phyloP scores from a whole-genome alignment of 1,140 invertebrate species.

The Drosophila watanabei region DNA sequence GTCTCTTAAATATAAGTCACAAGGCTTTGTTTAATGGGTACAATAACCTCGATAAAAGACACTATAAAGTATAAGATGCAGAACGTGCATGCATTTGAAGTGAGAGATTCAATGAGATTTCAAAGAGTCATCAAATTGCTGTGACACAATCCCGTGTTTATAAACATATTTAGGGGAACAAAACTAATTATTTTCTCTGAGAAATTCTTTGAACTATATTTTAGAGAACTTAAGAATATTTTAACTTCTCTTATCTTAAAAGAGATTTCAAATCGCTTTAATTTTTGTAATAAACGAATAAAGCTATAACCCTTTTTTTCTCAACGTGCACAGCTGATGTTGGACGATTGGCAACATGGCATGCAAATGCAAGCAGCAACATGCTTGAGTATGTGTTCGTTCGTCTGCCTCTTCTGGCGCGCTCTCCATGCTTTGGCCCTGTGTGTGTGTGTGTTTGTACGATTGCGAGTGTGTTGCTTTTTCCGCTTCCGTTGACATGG shows the following conservation, averaged over 20 bases:
- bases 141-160: too few species aligned
- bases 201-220: too few species aligned
- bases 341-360: constrained; percentile 56
- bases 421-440: not conserved
- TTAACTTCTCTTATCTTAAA: not conserved
- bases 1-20: not conserved
- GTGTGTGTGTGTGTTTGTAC: constrained; percentile 21
- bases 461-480: constrained; percentile 70
- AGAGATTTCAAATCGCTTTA: not conserved
- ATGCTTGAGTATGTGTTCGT: constrained; percentile 49
- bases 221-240: not conserved
- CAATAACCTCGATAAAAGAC: not conserved
- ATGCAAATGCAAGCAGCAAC: constrained; percentile 73
- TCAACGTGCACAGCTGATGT: not conserved
- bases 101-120: not conserved
- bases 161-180: too few species aligned
- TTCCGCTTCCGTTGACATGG: constrained; percentile 84
- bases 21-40: not conserved
- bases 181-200: not conserved
- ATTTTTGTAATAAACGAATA: not conserved
- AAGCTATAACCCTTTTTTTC: not conserved
- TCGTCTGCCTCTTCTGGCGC: constrained; percentile 40
- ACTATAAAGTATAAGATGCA: not conserved
- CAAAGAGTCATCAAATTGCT: too few species aligned
- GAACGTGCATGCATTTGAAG: not conserved